Percentiles rank a stretch among this genome's conserved stretches.
Evolutionary conservation across 1,140 invertebrate species (phyloP).

Genomic region (Globodera ellingtonae): DNA sequence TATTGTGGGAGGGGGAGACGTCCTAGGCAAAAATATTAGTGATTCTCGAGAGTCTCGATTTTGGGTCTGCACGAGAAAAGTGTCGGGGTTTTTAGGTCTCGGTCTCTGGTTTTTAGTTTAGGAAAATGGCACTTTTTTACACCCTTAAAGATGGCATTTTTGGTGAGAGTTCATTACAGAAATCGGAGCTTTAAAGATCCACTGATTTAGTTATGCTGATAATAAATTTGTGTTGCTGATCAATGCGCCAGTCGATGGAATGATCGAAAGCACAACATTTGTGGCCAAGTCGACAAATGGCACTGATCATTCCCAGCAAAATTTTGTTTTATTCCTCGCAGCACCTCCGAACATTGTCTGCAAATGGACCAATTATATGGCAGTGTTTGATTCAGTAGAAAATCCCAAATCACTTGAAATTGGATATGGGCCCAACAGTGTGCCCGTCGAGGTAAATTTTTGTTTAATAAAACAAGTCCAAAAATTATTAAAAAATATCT

Average conservation of each 20-base stretch:
- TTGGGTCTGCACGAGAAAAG: too few relatives aligned
- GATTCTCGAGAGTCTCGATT: too few relatives aligned
- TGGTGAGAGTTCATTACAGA: too few relatives aligned
- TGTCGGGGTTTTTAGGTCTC: too few relatives aligned
- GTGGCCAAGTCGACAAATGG: not conserved
- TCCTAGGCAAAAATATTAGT: too few relatives aligned
- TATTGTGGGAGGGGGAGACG: too few relatives aligned
- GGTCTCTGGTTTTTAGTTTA: too few relatives aligned
- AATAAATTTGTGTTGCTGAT: conserved; percentile 3
- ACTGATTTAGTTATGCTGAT: not conserved
- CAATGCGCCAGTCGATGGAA: not conserved
- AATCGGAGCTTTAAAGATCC: too few relatives aligned
- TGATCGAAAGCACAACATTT: not conserved
- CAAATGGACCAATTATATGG: conserved; percentile 2
- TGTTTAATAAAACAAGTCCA: not conserved
- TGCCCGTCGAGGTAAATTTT: not conserved
- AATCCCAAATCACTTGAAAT: not conserved
- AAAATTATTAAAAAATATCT: too few relatives aligned
- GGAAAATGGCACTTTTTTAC: not conserved
- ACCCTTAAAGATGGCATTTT: too few relatives aligned
- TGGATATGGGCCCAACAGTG: not conserved
- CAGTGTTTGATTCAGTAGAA: not conserved
- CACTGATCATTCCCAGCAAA: not conserved
- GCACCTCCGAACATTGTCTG: not conserved
- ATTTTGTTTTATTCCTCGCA: not conserved